phyloP scores from a whole-genome alignment of 2,113 vertebrate species.

The Chamaea fasciata region DNA sequence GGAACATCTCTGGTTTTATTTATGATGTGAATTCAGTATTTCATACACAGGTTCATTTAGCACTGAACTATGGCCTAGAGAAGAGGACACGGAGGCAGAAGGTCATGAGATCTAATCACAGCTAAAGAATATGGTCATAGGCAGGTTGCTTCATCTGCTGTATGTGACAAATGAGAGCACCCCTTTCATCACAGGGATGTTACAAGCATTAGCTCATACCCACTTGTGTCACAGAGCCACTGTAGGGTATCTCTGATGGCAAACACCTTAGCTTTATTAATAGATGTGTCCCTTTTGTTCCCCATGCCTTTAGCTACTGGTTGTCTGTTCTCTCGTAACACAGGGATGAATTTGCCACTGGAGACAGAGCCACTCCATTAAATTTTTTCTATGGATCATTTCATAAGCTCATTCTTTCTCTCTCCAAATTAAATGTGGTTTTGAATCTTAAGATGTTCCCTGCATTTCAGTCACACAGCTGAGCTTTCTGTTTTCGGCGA shows the following conservation, averaged over 20 bases:
- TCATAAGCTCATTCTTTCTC: not conserved
- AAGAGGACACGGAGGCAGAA: not conserved
- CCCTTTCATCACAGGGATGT: not conserved
- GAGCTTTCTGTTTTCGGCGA: not conserved
- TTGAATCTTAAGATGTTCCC: not conserved
- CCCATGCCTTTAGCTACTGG: not conserved
- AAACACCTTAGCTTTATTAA: not conserved
- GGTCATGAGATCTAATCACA: not conserved
- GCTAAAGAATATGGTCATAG: not conserved
- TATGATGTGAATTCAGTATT: not conserved
- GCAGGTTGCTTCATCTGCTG: not conserved
- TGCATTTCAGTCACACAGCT: not conserved
- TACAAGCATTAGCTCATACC: not conserved
- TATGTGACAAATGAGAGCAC: not conserved
- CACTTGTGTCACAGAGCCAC: not conserved
- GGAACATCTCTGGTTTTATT: not conserved
- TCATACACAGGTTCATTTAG: not conserved
- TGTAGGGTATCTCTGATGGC: not conserved
- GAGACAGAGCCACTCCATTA: not conserved
- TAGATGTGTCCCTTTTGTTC: not conserved
- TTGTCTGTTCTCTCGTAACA: not conserved
- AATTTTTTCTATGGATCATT: not conserved
- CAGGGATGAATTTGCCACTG: not conserved
- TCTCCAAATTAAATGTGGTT: not conserved
- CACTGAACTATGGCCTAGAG: not conserved